Evolutionary conservation across 2,113 vertebrate species (phyloP).

Genomic region (Paracanthobrama guichenoti): DNA sequence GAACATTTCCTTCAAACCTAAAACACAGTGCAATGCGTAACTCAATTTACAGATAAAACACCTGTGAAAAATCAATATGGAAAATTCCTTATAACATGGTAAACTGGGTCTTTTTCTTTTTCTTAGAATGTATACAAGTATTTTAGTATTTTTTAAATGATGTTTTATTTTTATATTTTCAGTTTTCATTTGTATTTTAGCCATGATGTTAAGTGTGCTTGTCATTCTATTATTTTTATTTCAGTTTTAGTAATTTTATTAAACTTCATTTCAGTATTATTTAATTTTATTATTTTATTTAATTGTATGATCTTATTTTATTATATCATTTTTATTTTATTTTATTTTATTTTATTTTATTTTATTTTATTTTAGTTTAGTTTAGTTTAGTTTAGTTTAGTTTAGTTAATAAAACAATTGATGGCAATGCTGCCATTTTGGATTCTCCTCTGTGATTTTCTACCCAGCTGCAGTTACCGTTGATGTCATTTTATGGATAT

Average conservation of each 20-base stretch:
- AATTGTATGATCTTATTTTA: too few species aligned
- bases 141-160: neutral
- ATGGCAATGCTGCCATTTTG: neutral
- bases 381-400: too few species aligned
- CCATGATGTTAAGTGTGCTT: neutral
- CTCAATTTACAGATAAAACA: too few species aligned
- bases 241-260: neutral
- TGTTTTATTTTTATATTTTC: neutral
- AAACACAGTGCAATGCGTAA: too few species aligned
- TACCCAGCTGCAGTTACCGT: neutral
- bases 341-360: too few species aligned
- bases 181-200: neutral
- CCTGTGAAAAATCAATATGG: too few species aligned
- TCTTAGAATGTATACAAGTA: too few species aligned
- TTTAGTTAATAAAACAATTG: neutral
- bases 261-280: neutral
- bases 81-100: too few species aligned
- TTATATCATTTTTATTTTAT: too few species aligned
- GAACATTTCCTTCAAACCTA: too few species aligned
- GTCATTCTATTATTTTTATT: neutral
- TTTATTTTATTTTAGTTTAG: too few species aligned
- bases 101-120: neutral
- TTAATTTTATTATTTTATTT: too few species aligned
- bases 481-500: neutral
- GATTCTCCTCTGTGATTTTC: neutral